These are phyloP conservation scores for Amorpha juglandis DNA, from an alignment of 2,888 invertebrate genomes.

Conservation along the genomic window DNA sequence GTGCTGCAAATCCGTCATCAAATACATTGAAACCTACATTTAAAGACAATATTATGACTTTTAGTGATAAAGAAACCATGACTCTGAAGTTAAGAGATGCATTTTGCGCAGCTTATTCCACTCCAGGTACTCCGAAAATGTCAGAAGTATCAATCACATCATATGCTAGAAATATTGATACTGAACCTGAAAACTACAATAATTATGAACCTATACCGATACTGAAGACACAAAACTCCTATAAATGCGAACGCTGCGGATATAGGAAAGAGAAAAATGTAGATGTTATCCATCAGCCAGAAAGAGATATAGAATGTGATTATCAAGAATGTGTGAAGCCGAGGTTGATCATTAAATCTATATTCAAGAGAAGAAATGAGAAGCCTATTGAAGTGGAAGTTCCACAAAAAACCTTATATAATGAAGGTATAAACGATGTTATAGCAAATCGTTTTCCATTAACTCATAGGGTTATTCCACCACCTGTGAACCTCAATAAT, in stretches of 20 bases:
- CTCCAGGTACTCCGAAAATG: constrained; percentile 34
- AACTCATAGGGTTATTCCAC: constrained; percentile 26
- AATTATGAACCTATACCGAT: constrained; percentile 38
- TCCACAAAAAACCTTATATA: constrained; percentile 56
- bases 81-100: constrained; percentile 57
- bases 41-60: constrained; percentile 60
- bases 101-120: constrained; percentile 44
- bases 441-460: constrained; percentile 36
- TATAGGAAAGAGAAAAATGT: constrained; percentile 7
- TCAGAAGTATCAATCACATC: constrained; percentile 40
- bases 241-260: constrained; percentile 13
- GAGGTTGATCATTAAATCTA: constrained; percentile 36
- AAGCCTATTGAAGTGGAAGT: neutral
- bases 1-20: constrained; percentile 33
- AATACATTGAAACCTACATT: constrained; percentile 35
- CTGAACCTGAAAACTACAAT: neutral
- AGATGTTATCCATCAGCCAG: constrained; percentile 35
- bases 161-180: constrained; percentile 38
- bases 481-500: constrained; percentile 31
- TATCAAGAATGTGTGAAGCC: constrained; percentile 31
- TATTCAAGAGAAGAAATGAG: constrained; percentile 35
- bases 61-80: constrained; percentile 61
- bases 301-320: constrained; percentile 40
- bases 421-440: constrained; percentile 65
- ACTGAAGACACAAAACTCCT: constrained; percentile 36